Evolutionary conservation across 1,140 invertebrate species (phyloP).

Genomic region (Tribolium castaneum): DNA sequence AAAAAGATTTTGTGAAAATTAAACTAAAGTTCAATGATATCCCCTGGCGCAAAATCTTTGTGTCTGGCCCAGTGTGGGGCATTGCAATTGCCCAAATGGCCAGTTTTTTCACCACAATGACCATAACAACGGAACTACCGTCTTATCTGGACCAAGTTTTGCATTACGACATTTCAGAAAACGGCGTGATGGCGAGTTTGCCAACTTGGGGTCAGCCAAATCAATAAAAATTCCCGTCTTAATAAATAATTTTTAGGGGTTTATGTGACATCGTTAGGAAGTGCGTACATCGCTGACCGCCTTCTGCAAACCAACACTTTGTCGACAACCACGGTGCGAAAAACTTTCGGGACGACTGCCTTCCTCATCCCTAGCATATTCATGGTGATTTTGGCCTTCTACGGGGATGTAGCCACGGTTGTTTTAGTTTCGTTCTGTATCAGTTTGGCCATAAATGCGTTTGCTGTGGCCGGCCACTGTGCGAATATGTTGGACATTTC

Average conservation of each 20-base stretch:
- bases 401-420: background rate
- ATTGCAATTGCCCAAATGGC: background rate
- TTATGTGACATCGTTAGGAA: background rate
- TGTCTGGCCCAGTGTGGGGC: background rate
- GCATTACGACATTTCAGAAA: conserved; percentile 4
- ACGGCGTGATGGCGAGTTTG: background rate
- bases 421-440: background rate
- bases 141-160: conserved; percentile 19
- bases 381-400: background rate
- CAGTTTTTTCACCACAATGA: background rate
- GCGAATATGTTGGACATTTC: conserved; percentile 17
- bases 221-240: background rate
- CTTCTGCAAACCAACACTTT: background rate
- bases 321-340: background rate
- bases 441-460: background rate
- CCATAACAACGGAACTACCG: background rate
- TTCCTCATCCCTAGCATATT: background rate
- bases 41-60: background rate
- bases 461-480: background rate
- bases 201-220: background rate
- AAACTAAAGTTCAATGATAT: conserved; percentile 2
- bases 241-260: background rate
- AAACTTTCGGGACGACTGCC: background rate
- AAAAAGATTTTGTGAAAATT: background rate
- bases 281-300: background rate